A percentile compares a stretch with the other conserved stretches of the same genome.
phyloP scores from a whole-genome alignment of 1,140 invertebrate genomes.

The Temnothorax longispinosus region DNA sequence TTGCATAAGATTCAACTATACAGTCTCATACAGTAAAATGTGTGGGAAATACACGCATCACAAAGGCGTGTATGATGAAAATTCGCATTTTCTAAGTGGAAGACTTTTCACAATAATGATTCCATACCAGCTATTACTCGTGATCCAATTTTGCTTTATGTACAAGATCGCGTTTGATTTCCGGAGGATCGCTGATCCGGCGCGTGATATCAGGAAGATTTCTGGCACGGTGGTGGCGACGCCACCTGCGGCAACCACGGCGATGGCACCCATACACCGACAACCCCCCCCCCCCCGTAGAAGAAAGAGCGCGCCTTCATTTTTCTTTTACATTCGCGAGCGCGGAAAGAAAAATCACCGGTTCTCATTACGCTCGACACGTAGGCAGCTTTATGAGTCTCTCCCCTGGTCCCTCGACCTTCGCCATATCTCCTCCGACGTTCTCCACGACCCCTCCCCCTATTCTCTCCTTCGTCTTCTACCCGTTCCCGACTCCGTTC shows the following conservation, averaged over 20 bases:
- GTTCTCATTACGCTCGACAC: slow-evolving; percentile 86
- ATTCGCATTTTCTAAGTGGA: not conserved
- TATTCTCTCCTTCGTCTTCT: slow-evolving; percentile 56
- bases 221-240: slow-evolving; percentile 17
- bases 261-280: slow-evolving; percentile 20
- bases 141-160: slow-evolving; percentile 37
- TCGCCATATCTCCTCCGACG: slow-evolving; percentile 54
- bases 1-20: not conserved
- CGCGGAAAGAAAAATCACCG: slow-evolving; percentile 85
- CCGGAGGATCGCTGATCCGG: slow-evolving; percentile 19
- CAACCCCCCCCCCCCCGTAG: not conserved
- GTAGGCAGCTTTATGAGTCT: slow-evolving; percentile 86
- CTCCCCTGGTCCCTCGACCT: slow-evolving; percentile 73
- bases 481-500: slow-evolving; percentile 53
- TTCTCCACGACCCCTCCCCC: slow-evolving; percentile 24
- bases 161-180: slow-evolving; percentile 41
- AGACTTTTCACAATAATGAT: not conserved
- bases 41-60: not conserved
- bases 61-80: not conserved
- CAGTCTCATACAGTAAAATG: not conserved
- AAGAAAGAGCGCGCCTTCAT: slow-evolving; percentile 74
- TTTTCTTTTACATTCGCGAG: slow-evolving; percentile 81
- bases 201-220: slow-evolving; percentile 31
- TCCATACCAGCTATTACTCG: not conserved
- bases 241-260: slow-evolving; percentile 39